phyloP scores from a whole-genome alignment of 1,140 invertebrate genomes.

The Sminthurides bifidus region DNA sequence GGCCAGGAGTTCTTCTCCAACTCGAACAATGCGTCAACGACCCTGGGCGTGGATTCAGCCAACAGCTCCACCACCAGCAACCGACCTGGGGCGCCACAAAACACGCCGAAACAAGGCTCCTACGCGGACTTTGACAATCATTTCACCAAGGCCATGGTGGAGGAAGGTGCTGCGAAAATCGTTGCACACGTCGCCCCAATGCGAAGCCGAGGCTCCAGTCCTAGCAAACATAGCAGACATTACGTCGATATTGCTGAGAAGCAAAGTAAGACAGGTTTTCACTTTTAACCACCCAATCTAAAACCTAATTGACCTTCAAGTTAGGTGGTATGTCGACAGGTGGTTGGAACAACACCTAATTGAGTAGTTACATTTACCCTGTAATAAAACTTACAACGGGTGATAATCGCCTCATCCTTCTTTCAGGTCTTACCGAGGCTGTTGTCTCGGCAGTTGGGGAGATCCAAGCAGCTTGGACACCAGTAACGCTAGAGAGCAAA shows the following conservation, averaged over 20 bases:
- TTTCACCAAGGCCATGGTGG: slow-evolving; percentile 12
- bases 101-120: slow-evolving; percentile 25
- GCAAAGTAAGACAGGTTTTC: slow-evolving; percentile 17
- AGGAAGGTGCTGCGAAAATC: slow-evolving; percentile 15
- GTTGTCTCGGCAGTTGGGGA: slow-evolving; percentile 15
- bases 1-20: not conserved
- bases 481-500: too few species aligned
- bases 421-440: slow-evolving; percentile 22
- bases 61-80: slow-evolving; percentile 38
- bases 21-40: not conserved
- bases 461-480: slow-evolving; percentile 16
- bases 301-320: not conserved
- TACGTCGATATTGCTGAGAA: slow-evolving; percentile 23
- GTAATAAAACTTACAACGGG: too few species aligned
- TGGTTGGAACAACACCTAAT: too few species aligned
- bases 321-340: too few species aligned
- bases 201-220: slow-evolving; percentile 9
- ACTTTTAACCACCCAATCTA: not conserved
- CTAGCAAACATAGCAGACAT: not conserved
- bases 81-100: slow-evolving; percentile 17
- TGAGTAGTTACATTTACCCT: too few species aligned
- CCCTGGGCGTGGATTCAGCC: slow-evolving; percentile 17
- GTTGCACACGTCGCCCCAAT: slow-evolving; percentile 25
- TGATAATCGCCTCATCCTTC: not conserved
- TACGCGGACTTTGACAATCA: slow-evolving; percentile 28